Percentiles rank a stretch among this genome's conserved stretches.
phyloP scores from a whole-genome alignment of 1,140 invertebrate genomes.

The Aporrectodea caliginosa region DNA sequence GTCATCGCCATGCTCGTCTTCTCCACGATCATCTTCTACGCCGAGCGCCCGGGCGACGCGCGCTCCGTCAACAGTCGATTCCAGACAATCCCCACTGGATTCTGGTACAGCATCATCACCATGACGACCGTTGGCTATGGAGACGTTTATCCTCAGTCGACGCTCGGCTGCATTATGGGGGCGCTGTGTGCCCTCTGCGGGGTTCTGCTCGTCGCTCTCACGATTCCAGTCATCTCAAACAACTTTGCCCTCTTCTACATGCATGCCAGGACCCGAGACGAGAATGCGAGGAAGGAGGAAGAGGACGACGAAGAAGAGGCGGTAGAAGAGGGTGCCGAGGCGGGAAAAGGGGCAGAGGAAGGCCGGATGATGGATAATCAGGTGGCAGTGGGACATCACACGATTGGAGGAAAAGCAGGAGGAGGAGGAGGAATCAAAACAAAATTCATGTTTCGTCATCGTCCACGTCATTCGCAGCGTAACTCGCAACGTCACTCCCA shows the following conservation, averaged over 20 bases:
- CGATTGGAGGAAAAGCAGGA: no score
- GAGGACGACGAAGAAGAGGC: not conserved
- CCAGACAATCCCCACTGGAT: slow-evolving; percentile 49
- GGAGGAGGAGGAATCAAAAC: not conserved
- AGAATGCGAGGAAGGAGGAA: slow-evolving; percentile 15
- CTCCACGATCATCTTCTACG: slow-evolving; percentile 94
- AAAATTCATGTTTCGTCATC: not conserved
- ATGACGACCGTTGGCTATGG: slow-evolving; percentile 56
- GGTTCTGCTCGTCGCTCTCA: slow-evolving; percentile 86
- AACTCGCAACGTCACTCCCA: no score
- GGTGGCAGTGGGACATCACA: no score
- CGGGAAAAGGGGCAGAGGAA: not conserved
- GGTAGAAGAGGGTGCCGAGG: not conserved
- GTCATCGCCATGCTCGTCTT: slow-evolving; percentile 96
- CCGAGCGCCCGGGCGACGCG: slow-evolving; percentile 61
- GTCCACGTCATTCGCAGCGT: not conserved
- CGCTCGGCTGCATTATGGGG: slow-evolving; percentile 35
- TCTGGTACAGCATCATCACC: slow-evolving; percentile 46
- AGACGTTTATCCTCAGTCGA: slow-evolving; percentile 59
- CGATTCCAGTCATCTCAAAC: slow-evolving; percentile 91
- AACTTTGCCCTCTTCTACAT: slow-evolving; percentile 97
- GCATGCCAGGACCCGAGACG: slow-evolving; percentile 26
- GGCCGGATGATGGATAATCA: not conserved
- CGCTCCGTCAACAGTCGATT: slow-evolving; percentile 30
- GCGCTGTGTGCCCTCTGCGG: slow-evolving; percentile 27